Evolutionary conservation across 1,140 invertebrate genomes (phyloP), one percentile per base, ranked within the genome.

Genomic region (Maconellicoccus hirsutus): DNA sequence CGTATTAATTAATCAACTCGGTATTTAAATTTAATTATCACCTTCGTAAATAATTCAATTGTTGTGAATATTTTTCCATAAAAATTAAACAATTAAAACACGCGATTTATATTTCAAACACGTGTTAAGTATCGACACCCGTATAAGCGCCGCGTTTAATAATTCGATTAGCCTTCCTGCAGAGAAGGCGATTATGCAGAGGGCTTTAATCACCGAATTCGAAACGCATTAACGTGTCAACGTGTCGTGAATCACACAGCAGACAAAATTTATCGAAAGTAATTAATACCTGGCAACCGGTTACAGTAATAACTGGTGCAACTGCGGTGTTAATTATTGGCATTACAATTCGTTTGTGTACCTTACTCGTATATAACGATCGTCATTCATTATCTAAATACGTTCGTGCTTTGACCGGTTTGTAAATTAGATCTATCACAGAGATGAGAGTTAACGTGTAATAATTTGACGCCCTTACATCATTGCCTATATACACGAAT

Each of bases 311-410:
- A 52, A 52, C 42, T 16, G n/a, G 42, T 52, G 42, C 42, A 52
- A 52, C 42, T 19, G 3, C 3, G n/a, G 12, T 52, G 42, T 52
- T 52, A 52, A 52, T 52, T 52, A 52, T 52, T 52, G 42, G 42
- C 42, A 52, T 52, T 52, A 52, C 42, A 52, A 8, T 52, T 52
- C 6, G 42, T 52, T 52, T 19, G 42, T 16, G 42, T 16, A n/a
- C n/a, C n/a, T n/a, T n/a, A n/a, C n/a, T n/a, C n/a, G 42, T 52
- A 52, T 52, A 52, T 52, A 52, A 52, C 42, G 42, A 52, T 52
- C 16, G 42, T 16, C 42, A 52, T 52, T 52, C 42, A 52, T 52
- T 16, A 52, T 52, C 42, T 52, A 52, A 14, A 52, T 8, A 52
- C n/a, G 42, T 52, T 16, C 42, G 42, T 52, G 42, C n/a, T 52